Evolutionary conservation across 2,888 invertebrate species (phyloP).

Genomic region (Noctua fimbriata): DNA sequence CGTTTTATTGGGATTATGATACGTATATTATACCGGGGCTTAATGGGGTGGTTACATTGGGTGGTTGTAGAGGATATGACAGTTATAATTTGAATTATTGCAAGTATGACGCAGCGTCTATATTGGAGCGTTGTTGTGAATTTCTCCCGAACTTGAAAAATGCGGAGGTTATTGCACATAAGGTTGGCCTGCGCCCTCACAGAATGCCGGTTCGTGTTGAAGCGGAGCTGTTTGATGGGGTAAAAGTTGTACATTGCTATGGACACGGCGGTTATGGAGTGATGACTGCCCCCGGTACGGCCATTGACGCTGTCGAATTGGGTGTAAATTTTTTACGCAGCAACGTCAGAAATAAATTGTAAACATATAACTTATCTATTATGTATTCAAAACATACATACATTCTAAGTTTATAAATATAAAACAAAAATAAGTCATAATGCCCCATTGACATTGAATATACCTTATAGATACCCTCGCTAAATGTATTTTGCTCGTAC

Average conservation of each 20-base stretch:
- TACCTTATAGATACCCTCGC: too few relatives aligned
- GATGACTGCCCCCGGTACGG: slow-evolving; percentile 96
- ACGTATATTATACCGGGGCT: slow-evolving; percentile 96
- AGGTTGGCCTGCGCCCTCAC: slow-evolving; percentile 96
- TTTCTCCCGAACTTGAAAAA: slow-evolving; percentile 93
- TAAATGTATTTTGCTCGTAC: too few relatives aligned
- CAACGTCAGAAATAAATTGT: slow-evolving; percentile 80
- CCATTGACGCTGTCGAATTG: slow-evolving; percentile 93
- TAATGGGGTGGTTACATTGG: slow-evolving; percentile 93
- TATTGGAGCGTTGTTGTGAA: slow-evolving; percentile 94
- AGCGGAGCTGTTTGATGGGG: slow-evolving; percentile 88
- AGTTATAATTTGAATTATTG: slow-evolving; percentile 93
- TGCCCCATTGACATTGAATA: background rate
- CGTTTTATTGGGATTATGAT: slow-evolving; percentile 96
- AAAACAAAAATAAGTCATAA: background rate
- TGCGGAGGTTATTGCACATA: slow-evolving; percentile 91
- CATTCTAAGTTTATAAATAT: background rate
- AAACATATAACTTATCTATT: slow-evolving; percentile 39
- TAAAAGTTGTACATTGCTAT: slow-evolving; percentile 96
- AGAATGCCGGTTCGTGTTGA: slow-evolving; percentile 94
- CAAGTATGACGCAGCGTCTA: slow-evolving; percentile 93
- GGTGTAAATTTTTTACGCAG: slow-evolving; percentile 90
- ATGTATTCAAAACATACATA: background rate
- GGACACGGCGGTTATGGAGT: slow-evolving; percentile 99
- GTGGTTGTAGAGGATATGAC: slow-evolving; percentile 96